phyloP scores from a whole-genome alignment of 2,113 vertebrate genomes.

The Notarius quadriscutis region DNA sequence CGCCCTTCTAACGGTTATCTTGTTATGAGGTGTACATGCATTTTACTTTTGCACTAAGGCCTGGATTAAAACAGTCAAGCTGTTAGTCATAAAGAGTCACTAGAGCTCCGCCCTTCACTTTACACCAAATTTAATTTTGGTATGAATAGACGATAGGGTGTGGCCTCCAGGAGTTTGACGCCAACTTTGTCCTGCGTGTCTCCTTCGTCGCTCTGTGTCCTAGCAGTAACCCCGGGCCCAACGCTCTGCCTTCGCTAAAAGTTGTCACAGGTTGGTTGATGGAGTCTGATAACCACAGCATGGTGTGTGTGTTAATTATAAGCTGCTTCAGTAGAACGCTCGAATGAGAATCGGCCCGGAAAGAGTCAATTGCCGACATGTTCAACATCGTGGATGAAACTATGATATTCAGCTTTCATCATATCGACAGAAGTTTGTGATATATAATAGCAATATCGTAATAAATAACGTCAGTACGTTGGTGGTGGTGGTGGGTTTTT shows the following conservation, averaged over 20 bases:
- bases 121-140: conserved; percentile 5
- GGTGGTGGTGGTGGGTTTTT: no score
- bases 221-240: conserved; percentile 15
- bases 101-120: neutral
- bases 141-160: conserved; percentile 19
- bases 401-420: neutral
- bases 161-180: neutral
- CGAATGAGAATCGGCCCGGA: neutral
- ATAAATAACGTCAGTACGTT: neutral
- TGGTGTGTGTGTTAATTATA: conserved; percentile 8
- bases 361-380: neutral
- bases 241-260: conserved; percentile 14
- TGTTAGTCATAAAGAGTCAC: conserved; percentile 23
- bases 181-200: neutral
- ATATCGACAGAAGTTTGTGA: neutral
- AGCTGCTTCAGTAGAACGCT: neutral
- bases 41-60: neutral
- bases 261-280: conserved; percentile 25
- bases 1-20: conserved; percentile 24
- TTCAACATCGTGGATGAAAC: neutral
- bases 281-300: neutral
- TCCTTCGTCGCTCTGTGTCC: conserved; percentile 2
- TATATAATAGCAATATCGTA: neutral
- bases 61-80: conserved; percentile 14
- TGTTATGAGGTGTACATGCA: conserved; percentile 42